These are phyloP conservation scores for Ctenopoma kingsleyae DNA, from an alignment of 2,797 vertebrate genomes.

Conservation along the genomic window DNA sequence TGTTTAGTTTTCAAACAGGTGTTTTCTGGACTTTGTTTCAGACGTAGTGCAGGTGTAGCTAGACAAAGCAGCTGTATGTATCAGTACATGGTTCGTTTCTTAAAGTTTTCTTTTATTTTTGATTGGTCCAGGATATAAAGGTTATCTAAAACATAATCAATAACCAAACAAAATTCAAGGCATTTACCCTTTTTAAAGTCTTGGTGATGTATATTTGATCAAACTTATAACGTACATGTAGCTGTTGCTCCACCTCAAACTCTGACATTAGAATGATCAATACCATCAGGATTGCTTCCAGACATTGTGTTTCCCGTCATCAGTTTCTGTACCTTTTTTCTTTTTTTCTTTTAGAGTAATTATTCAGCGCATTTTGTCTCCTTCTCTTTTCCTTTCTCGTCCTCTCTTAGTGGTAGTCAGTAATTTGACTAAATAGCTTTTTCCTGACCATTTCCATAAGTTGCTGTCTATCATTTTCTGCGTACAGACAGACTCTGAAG, in stretches of 20 bases:
- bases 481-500: constrained; percentile 2
- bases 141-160: constrained; percentile 21
- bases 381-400: background rate
- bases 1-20: constrained; percentile 23
- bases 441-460: constrained; percentile 25
- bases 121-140: constrained; percentile 17
- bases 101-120: constrained; percentile 19
- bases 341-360: background rate
- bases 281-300: constrained; percentile 35
- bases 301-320: constrained; percentile 3
- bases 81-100: background rate
- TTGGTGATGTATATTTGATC: constrained; percentile 27
- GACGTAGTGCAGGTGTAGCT: constrained; percentile 4
- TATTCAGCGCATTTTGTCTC: background rate
- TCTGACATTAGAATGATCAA: constrained; percentile 24
- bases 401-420: background rate
- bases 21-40: constrained; percentile 22
- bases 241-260: constrained; percentile 34
- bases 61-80: background rate
- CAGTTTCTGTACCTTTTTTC: background rate
- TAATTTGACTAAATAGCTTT: constrained; percentile 8
- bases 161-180: constrained; percentile 23
- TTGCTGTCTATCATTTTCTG: constrained; percentile 3
- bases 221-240: constrained; percentile 27
- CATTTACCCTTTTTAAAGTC: constrained; percentile 18